Percentiles rank a stretch among this genome's conserved stretches.
These are phyloP conservation scores for Mus spretus DNA, from an alignment of 2,797 vertebrate genomes.

Conservation along the genomic window DNA sequence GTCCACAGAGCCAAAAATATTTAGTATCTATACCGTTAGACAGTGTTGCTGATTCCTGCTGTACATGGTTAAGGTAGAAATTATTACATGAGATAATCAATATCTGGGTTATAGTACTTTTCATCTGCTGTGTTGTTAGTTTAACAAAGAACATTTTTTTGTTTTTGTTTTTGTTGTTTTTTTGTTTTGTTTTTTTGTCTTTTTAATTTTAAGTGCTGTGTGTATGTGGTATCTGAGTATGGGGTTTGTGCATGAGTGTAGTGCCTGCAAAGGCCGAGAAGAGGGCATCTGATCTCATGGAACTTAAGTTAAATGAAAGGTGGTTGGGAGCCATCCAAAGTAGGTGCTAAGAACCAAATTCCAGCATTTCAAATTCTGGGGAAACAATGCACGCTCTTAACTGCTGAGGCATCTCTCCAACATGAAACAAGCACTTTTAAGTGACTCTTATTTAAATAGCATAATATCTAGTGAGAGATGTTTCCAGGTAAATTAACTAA, in stretches of 20 bases:
- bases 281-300: not conserved
- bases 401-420: not conserved
- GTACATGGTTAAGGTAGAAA: slow-evolving; percentile 3
- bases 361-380: not conserved
- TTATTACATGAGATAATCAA: slow-evolving; percentile 33
- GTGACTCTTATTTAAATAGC: slow-evolving; percentile 57
- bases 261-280: not conserved
- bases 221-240: too few relatives aligned
- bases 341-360: not conserved
- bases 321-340: not conserved
- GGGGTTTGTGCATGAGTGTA: not conserved
- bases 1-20: slow-evolving; percentile 18
- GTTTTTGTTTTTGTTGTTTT: not conserved
- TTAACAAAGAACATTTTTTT: slow-evolving; percentile 13
- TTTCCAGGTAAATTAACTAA: slow-evolving; percentile 59
- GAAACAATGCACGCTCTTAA: not conserved
- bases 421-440: slow-evolving; percentile 24
- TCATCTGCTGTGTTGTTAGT: slow-evolving; percentile 54
- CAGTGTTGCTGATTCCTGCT: not conserved
- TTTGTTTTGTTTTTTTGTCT: not conserved
- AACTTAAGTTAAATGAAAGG: not conserved
- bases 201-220: not conserved
- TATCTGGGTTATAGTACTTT: slow-evolving; percentile 33
- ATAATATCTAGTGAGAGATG: slow-evolving; percentile 34
- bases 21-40: slow-evolving; percentile 9